Evolutionary conservation across 2,888 invertebrate species (phyloP).

Genomic region (Electrophaes corylata): DNA sequence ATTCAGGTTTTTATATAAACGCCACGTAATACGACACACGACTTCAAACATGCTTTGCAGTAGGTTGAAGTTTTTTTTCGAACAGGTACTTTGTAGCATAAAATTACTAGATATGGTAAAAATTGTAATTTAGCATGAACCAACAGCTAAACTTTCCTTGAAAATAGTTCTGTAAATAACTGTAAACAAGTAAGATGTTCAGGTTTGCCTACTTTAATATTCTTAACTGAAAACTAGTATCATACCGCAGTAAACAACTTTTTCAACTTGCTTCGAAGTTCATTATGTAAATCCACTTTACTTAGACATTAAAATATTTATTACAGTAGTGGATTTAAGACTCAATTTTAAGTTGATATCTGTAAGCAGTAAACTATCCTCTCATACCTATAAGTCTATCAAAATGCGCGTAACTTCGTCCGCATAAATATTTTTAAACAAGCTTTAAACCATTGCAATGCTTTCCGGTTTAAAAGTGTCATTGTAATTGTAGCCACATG

Average conservation of each 20-base stretch:
- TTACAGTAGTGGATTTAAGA: slow-evolving; percentile 15
- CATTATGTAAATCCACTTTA: slow-evolving; percentile 24
- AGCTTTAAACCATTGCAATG: too few species aligned
- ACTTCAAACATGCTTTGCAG: too few species aligned
- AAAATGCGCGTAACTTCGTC: too few species aligned
- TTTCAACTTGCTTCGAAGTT: slow-evolving; percentile 23
- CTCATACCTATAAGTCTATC: too few species aligned
- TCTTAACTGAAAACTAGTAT: slow-evolving; percentile 29
- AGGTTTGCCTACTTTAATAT: slow-evolving; percentile 23
- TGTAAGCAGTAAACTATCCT: not conserved
- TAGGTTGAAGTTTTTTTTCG: too few species aligned
- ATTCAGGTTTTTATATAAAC: too few species aligned
- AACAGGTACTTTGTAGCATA: too few species aligned
- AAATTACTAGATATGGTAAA: too few species aligned
- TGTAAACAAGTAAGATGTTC: slow-evolving; percentile 20
- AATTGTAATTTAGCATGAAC: not conserved
- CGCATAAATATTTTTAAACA: too few species aligned
- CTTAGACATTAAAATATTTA: slow-evolving; percentile 28
- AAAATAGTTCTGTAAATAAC: slow-evolving; percentile 14
- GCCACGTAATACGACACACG: too few species aligned
- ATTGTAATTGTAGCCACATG: too few species aligned
- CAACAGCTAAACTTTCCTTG: not conserved
- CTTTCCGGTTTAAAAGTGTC: too few species aligned
- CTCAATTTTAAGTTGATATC: not conserved
- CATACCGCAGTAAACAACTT: slow-evolving; percentile 28